Evolutionary conservation across 2,888 invertebrate species (phyloP).

Genomic region (Orchesellides sinensis): DNA sequence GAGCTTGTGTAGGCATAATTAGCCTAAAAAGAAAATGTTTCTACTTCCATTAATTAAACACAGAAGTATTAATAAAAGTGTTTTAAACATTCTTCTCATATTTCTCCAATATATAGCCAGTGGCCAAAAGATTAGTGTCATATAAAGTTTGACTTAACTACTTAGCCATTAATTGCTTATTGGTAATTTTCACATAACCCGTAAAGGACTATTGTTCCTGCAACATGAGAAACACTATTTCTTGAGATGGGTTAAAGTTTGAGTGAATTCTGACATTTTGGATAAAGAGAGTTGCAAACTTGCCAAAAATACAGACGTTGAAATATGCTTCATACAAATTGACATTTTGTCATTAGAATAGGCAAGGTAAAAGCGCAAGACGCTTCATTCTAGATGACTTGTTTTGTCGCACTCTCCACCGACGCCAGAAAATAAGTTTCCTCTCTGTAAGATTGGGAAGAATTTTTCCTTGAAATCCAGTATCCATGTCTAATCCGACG

Average conservation of each 20-base stretch:
- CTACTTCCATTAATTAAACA: too few relatives aligned
- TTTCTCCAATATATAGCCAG: too few relatives aligned
- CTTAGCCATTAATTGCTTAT: too few relatives aligned
- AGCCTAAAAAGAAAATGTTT: too few relatives aligned
- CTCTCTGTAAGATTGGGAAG: slow-evolving; percentile 46
- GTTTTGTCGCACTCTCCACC: slow-evolving; percentile 62
- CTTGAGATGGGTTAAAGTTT: not conserved
- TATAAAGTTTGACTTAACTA: too few relatives aligned
- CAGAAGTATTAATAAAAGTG: slow-evolving; percentile 8
- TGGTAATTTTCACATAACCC: too few relatives aligned
- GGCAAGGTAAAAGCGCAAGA: slow-evolving; percentile 38
- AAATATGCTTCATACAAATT: not conserved
- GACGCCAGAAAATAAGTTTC: slow-evolving; percentile 51
- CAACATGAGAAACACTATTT: not conserved
- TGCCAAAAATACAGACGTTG: not conserved
- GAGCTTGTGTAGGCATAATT: too few relatives aligned
- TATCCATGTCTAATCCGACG: slow-evolving; percentile 19
- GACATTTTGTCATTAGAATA: slow-evolving; percentile 24
- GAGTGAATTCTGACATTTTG: not conserved
- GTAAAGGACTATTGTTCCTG: not conserved
- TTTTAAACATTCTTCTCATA: too few relatives aligned
- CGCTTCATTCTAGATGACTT: slow-evolving; percentile 65
- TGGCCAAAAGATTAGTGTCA: too few relatives aligned
- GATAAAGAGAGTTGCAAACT: not conserved
- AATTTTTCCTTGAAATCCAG: slow-evolving; percentile 41